phyloP scores from a whole-genome alignment of 2,888 invertebrate species.

The Ichneumoninae sp. region DNA sequence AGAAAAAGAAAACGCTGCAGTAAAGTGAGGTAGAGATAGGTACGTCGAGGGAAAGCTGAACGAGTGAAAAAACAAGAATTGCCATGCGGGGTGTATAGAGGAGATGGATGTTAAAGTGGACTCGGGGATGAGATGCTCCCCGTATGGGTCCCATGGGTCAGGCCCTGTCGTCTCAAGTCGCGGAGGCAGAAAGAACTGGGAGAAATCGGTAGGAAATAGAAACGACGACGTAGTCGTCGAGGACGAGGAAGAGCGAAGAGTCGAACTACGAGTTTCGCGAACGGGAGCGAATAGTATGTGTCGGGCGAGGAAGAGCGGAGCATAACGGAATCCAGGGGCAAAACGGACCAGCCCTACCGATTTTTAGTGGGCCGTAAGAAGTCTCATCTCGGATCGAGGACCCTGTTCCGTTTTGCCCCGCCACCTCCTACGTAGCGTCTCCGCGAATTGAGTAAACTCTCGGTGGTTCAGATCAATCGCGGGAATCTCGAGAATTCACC shows the following conservation, averaged over 20 bases:
- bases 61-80: constrained; percentile 43
- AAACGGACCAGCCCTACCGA: background rate
- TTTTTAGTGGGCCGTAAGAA: background rate
- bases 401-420: background rate
- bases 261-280: constrained; percentile 27
- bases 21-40: constrained; percentile 49
- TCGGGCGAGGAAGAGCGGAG: background rate
- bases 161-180: constrained; percentile 41
- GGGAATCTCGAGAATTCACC: constrained; percentile 46
- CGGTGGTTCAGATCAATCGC: constrained; percentile 43
- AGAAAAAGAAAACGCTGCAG: constrained; percentile 9
- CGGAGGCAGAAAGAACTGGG: constrained; percentile 12
- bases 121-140: constrained; percentile 1
- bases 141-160: constrained; percentile 38
- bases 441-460: constrained; percentile 16
- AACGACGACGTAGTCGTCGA: constrained; percentile 37
- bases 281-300: constrained; percentile 14
- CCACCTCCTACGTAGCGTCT: background rate
- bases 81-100: too few species aligned
- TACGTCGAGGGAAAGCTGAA: constrained; percentile 32
- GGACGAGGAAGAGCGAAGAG: constrained; percentile 41
- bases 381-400: background rate
- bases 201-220: constrained; percentile 61
- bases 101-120: background rate
- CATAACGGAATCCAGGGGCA: background rate